Evolutionary conservation across 2,113 vertebrate species (phyloP), one percentile per base, ranked within the genome.

Genomic region (Phalacrocorax brasilianus): DNA sequence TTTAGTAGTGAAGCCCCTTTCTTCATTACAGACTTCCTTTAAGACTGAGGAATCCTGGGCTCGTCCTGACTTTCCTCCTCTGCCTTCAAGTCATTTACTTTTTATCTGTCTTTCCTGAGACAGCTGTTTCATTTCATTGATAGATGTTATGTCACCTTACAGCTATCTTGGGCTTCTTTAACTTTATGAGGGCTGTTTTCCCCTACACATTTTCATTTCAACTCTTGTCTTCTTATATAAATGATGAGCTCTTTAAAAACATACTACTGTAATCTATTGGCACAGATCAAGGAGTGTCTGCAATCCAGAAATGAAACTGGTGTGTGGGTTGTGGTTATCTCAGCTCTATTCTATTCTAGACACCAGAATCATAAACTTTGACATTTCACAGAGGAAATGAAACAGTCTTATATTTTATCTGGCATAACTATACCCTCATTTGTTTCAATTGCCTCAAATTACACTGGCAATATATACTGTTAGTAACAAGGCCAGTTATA

Each of bases 101-200:
- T 97, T 98, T 98, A 98, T 98, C 97, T 98, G 97, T 98, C 97
- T 97, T 97, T 94, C 95, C 94, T 79, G 86, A 98, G 98, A 98
- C 98, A 98, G 97, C 95, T 98, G 96, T 97, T 98, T 98, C 96
- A 98, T 99, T 99, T 98, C 98, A 96, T 97, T 98, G 99, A 99
- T 98, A 98, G 98, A 99, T 99, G 92, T 97, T 97, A 97, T 98
- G 98, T 98, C 98, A 98, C 97, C 97, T 97, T 92, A 90, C 58
- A 91, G 98, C 97, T 98, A 97, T 89, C 95, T 94, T 91, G 96
- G 95, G 85, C 97, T 98, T 98, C 97, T 98, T 98, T 97, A 97
- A 97, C 97, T 98, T 99, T 98, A 98, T 97, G 96, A 98, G 98
- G 89, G 91, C 96, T 97, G 96, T 97, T 97, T 97, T 95, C 95